Base-by-base conservation (phyloP, 2,113 vertebrate species). In the Thomomys bottae region DNA sequence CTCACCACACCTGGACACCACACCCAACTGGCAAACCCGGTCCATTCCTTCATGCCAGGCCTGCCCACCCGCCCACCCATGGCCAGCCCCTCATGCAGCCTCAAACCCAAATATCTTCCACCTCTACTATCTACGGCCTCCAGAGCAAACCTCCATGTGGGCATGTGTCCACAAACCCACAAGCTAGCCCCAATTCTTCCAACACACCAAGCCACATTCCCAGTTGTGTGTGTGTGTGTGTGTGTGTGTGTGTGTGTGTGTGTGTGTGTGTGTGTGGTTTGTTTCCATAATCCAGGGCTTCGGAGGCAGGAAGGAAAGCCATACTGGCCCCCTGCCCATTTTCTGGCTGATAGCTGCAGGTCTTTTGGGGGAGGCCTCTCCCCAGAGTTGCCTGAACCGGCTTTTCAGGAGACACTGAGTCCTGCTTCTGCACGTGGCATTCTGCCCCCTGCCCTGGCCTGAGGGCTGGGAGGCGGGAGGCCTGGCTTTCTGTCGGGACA, bases 371-470 rank as follows among this genome's bases (percentile, higher is more conserved):
- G 49, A 54, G 1, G 92, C 89, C 63, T 89, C 94, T 94, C 96
- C 95, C 94, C 2, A 0, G 20, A 88, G 77, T 90, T 92, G 87
- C 95, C 93, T 92, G 87, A 88, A 96, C 95, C 82, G 59, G 96
- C 95, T 96, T 97, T 97, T 97, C 96, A 94, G 92, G 96, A 96
- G 94, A 72, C 91, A 77, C 96, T 95, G 94, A 89, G 61, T 95
- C 95, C 72, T 92, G 77, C 92, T 79, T 92, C 89, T 80, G 89
- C 84, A 66, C 93, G 59, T 86, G 87, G 75, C 70, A 95, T 45
- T 91, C 89, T 49, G 95, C 73, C 88, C 88, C 88, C 90, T 94
- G 96, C 96, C 95, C 91, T 94, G 34, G 91, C 96, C 89, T n/a
- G 54, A 59, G 92, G 96, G 87, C 81, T 96, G 94, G 95, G 95